phyloP scores from a whole-genome alignment of 2,113 vertebrate species.

The Nettapus auritus region DNA sequence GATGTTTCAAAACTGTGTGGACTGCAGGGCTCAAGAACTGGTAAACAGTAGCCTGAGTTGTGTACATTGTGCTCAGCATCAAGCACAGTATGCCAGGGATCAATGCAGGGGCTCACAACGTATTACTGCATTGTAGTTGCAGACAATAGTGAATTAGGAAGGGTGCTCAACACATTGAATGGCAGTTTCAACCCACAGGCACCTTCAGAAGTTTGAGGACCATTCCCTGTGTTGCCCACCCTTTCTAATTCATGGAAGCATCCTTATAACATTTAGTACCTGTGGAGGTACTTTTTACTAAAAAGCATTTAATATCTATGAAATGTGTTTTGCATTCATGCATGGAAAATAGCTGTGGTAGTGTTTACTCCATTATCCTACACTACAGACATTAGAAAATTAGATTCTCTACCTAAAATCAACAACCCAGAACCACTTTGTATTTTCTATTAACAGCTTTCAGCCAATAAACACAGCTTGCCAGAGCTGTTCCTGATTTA shows the following conservation, averaged over 20 bases:
- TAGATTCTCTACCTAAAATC: background rate
- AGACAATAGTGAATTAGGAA: background rate
- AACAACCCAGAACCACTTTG: background rate
- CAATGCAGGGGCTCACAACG: background rate
- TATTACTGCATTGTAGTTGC: background rate
- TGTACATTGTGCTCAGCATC: background rate
- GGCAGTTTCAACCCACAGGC: background rate
- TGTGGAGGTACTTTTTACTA: background rate
- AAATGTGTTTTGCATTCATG: background rate
- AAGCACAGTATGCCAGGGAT: background rate
- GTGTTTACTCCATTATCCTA: background rate
- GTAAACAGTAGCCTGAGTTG: background rate
- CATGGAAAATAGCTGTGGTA: background rate
- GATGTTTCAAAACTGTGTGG: background rate
- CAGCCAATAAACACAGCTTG: background rate
- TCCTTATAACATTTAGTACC: background rate
- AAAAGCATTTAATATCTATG: background rate
- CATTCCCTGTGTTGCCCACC: accelerated
- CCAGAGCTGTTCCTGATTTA: background rate
- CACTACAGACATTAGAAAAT: background rate
- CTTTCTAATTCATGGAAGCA: background rate
- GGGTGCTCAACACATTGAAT: background rate
- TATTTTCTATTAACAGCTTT: background rate
- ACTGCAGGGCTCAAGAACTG: background rate
- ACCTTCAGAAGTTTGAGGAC: background rate